These are phyloP conservation scores for Malaclemys terrapin DNA, from an alignment of 2,113 vertebrate genomes.

Conservation along the genomic window DNA sequence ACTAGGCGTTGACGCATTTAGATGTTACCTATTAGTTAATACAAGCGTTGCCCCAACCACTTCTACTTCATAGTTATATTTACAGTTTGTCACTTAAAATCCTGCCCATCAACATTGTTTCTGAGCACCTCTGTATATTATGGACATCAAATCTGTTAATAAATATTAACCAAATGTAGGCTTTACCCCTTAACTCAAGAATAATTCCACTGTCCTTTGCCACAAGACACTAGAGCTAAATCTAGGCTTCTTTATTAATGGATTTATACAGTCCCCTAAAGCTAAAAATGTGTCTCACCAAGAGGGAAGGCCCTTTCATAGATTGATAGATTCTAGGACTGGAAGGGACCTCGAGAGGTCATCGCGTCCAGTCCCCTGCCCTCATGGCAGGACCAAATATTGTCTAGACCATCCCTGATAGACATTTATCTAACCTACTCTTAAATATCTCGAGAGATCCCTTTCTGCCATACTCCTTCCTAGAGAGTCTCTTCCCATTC, in stretches of 20 bases:
- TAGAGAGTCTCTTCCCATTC: too few relatives aligned
- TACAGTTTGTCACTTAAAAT: not conserved
- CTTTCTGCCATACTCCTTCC: too few relatives aligned
- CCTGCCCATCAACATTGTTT: not conserved
- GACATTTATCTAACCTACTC: too few relatives aligned
- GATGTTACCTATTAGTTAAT: accelerated
- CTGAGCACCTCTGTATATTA: not conserved
- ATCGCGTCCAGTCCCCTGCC: too few relatives aligned
- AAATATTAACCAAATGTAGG: not conserved
- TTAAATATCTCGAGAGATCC: too few relatives aligned
- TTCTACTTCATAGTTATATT: not conserved
- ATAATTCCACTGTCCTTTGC: not conserved
- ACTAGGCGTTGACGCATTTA: not conserved
- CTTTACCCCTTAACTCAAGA: not conserved
- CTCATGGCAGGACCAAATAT: too few relatives aligned
- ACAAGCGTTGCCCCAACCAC: not conserved
- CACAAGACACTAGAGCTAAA: not conserved
- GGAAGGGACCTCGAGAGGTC: too few relatives aligned
- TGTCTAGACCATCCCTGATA: too few relatives aligned
- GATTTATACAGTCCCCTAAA: not conserved
- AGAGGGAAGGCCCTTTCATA: not conserved
- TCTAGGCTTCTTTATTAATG: not conserved
- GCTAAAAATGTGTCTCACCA: not conserved
- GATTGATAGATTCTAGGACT: too few relatives aligned
- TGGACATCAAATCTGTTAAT: not conserved